Base-by-base conservation (phyloP, 1,140 invertebrate species). In the Zaprionus taronus region DNA sequence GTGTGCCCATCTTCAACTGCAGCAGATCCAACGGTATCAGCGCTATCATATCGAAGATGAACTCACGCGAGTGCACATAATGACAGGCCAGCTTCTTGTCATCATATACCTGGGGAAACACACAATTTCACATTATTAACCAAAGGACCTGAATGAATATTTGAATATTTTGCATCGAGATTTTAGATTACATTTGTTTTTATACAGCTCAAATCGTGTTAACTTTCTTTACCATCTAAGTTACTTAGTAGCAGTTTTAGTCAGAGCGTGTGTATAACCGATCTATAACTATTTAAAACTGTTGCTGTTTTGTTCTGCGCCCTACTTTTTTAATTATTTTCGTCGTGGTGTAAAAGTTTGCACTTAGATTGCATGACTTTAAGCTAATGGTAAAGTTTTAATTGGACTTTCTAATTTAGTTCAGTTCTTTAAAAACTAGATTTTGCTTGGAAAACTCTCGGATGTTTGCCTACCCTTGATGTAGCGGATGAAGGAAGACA, bases 21-120 rank as follows among this genome's bases (percentile, higher is more conserved):
- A 99, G 92, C 20, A 98, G 93, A 92, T 99, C 98, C 31, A 98
- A 93, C 0, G 98, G 98, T 51, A 96, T 93, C n/a, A 99, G 93
- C 15, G 97, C 95, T 3, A 96, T 92, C 41, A 98, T 93, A 93
- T 99, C 98, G 66, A 99, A 93, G n/a, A 97, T 93, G 90, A 99
- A 99, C 62, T 96, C 95, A 78, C 95, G 95, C 28, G 98, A 98
- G 55, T 95, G 95, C 44, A 98, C 93, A 93, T 99, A 99, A 90
- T 98, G 98, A 56, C 95, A 95, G 28, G 97, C 97, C 47, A 99
- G 93, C 91, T 99, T 99, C 87, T 95, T 96, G 58, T 95, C 96
- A 91, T 99, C 97, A 93, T 98, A 98, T 9, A 97, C 94, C 94
- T 94, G 41, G 3, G 17, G 11, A 15, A 36, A 53, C 15, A 34